A percentile compares a stretch with the other conserved stretches of the same genome.
Conservation (phyloP, 2,113 vertebrate species). For the Tenrec ecaudatus region DNA sequence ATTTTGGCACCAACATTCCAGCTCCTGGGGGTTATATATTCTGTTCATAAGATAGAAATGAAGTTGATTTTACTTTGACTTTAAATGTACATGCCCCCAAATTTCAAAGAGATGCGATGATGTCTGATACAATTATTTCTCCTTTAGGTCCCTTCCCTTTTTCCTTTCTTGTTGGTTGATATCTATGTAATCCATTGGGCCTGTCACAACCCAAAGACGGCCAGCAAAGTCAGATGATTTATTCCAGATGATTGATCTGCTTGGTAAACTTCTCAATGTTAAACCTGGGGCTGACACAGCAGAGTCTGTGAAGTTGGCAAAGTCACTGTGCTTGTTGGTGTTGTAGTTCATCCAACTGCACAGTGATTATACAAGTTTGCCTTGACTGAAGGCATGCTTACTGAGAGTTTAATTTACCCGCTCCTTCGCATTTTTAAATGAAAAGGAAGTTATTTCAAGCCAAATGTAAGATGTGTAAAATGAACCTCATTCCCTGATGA, state of each 20-base stretch:
- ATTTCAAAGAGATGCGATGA: constrained; percentile 51
- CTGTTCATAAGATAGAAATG: constrained; percentile 57
- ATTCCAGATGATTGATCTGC: constrained; percentile 86
- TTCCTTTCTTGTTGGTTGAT: constrained; percentile 79
- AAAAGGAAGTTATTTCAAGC: constrained; percentile 69
- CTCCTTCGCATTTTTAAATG: constrained; percentile 25
- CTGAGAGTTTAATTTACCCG: constrained; percentile 68
- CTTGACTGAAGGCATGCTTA: constrained; percentile 61
- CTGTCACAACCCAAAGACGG: constrained; percentile 76
- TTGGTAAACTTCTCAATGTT: constrained; percentile 86
- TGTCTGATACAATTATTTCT: constrained; percentile 64
- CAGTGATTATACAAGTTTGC: constrained; percentile 63
- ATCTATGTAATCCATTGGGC: constrained; percentile 82
- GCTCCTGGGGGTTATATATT: neutral
- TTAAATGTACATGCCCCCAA: neutral
- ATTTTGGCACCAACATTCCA: constrained; percentile 29
- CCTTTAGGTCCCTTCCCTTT: constrained; percentile 63
- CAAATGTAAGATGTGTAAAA: constrained; percentile 12
- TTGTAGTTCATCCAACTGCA: constrained; percentile 67
- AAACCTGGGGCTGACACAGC: constrained; percentile 81
- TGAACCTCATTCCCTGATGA: neutral
- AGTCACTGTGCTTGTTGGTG: constrained; percentile 71
- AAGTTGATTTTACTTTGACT: constrained; percentile 57
- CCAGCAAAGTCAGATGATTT: constrained; percentile 85
- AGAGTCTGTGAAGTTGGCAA: constrained; percentile 83